Base-by-base conservation (phyloP, 2,888 invertebrate genomes). In the Nipponacmea schrenckii region DNA sequence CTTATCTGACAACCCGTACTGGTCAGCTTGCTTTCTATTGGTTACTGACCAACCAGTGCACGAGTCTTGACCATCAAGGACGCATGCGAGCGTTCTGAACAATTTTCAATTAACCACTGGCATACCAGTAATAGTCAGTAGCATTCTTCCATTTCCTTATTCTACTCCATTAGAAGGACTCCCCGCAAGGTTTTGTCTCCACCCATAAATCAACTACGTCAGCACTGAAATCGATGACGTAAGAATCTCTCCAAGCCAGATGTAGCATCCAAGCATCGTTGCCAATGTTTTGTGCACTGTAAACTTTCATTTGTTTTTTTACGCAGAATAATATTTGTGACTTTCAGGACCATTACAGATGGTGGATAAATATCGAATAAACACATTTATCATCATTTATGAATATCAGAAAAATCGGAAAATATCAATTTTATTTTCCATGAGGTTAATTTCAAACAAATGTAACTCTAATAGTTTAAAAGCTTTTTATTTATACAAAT, bases 191-290 rank as follows among this genome's bases (percentile, higher is more conserved):
- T 24, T 24, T 56, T 56, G 56, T 24, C 56, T 56, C 56, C 56
- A 56, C 56, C 56, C 56, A 56, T 56, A 56, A 56, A 56, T 56
- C 56, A 56, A 56, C 56, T 20, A 56, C 56, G 56, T 20, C 56
- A 56, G 56, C 56, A 56, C 56, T 24, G 24, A 56, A 12, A 7
- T 20, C 24, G 24, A 56, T 56, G 56, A 56, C 56, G 56, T 56
- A 56, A 56, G 20, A 5, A 39, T 39, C 39, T 10, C 39, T 39
- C 4, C 39, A 39, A 39, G 10, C 39, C 39, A 39, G 4, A 39
- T 39, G 39, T 39, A 39, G 39, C 7, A 39, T 10, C 8, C 10
- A 39, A 39, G 39, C 39, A 39, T 39, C 7, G 10, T 39, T 5
- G 39, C 39, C 39, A 39, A 5, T 1, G 39, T 39, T 39, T 5